These are phyloP conservation scores for Neodiprion virginianus DNA, from an alignment of 1,140 invertebrate genomes.

Conservation along the genomic window DNA sequence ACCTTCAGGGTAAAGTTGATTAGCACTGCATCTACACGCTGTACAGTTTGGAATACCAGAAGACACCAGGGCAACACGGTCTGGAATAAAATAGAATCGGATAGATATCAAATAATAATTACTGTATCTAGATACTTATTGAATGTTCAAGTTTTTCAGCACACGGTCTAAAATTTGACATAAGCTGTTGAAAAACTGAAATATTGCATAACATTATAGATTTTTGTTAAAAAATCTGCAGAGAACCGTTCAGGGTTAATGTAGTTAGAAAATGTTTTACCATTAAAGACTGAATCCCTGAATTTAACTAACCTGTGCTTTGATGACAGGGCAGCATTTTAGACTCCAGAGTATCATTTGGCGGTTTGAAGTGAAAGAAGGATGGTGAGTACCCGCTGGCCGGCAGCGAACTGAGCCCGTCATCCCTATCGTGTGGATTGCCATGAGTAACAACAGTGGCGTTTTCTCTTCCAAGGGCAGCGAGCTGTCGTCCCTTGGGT, in stretches of 20 bases:
- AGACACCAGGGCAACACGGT: slow-evolving; percentile 53
- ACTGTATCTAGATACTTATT: too few species aligned
- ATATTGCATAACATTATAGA: slow-evolving; percentile 55
- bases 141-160: too few species aligned
- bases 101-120: too few species aligned
- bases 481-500: slow-evolving; percentile 89
- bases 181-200: slow-evolving; percentile 24
- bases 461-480: slow-evolving; percentile 82
- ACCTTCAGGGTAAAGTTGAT: slow-evolving; percentile 52
- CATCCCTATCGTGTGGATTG: slow-evolving; percentile 61
- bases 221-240: slow-evolving; percentile 45
- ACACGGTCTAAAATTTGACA: too few species aligned
- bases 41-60: slow-evolving; percentile 52
- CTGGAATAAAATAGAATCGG: slow-evolving; percentile 32
- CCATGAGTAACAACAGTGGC: slow-evolving; percentile 43
- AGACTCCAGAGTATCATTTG: slow-evolving; percentile 73
- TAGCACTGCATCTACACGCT: slow-evolving; percentile 50
- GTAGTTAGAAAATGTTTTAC: not conserved
- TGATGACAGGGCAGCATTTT: slow-evolving; percentile 59
- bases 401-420: slow-evolving; percentile 78
- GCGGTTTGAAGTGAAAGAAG: slow-evolving; percentile 90
- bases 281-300: not conserved
- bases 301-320: slow-evolving; percentile 44
- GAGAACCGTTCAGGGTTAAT: too few species aligned
- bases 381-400: slow-evolving; percentile 86